Base-by-base conservation (phyloP, 1,140 invertebrate species). In the Phocides pigmalion region DNA sequence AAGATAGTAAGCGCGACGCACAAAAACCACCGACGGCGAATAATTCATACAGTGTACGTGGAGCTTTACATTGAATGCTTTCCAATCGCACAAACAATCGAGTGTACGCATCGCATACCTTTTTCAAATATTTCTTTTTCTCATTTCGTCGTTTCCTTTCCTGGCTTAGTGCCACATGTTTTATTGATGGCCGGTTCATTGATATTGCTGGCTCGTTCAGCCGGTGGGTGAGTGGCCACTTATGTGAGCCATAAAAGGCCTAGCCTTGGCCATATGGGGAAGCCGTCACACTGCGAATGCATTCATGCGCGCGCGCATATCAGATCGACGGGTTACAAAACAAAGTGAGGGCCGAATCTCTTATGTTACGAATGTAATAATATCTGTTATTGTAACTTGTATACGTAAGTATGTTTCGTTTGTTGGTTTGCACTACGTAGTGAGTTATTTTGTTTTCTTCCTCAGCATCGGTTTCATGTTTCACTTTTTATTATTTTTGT, bases 101-200 rank as follows among this genome's bases (percentile, higher is more conserved):
- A 80, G 76, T 81, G 78, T 84, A 86, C 85, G 77, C 81, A 81
- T 72, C 70, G 84, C 79, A 83, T 84, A 63, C 83, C 82, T 84
- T 84, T 89, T 88, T 87, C 77, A 83, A 89, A 89, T 90, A 86
- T 83, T 90, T 89, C 81, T 90, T 90, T 90, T 90, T 88, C 86
- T 89, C 82, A 79, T 89, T 88, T 90, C 84, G 84, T 80, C 75
- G 82, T 86, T 90, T 89, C 88, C 88, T 90, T 89, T 89, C 78
- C 80, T 86, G 88, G 88, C 86, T 79, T 70, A 79, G 75, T 84
- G 86, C 86, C 88, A 85, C 84, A 90, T 90, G 88, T 90, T 89
- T 90, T 90, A 90, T 90, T 90, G 88, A 90, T 90, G 87, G 87
- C 70, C 83, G 73, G 87, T 89, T 89, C 88, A 90, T 90, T 90